These are phyloP conservation scores for Marisa cornuarietis DNA, from an alignment of 1,140 invertebrate species.

Conservation along the genomic window DNA sequence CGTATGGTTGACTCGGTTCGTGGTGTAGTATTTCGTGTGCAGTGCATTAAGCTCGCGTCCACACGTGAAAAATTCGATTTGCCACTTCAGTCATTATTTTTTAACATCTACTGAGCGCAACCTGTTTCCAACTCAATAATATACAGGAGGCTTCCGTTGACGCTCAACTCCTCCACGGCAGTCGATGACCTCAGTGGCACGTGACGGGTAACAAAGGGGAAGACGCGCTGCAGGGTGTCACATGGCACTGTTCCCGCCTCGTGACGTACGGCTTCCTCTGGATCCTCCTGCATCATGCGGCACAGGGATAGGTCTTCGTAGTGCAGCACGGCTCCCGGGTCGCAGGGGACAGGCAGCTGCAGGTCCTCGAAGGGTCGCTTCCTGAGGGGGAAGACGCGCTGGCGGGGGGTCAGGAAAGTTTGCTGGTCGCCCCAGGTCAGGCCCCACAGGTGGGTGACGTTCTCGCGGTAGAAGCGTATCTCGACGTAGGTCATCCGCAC, in stretches of 20 bases:
- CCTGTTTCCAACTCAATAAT: not conserved
- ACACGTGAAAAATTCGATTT: no score
- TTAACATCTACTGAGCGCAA: not conserved
- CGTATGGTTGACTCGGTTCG: no score
- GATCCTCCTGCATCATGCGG: conserved; percentile 3
- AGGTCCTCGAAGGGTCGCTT: conserved; percentile 1
- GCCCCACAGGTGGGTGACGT: conserved; percentile 18
- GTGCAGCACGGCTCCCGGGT: not conserved
- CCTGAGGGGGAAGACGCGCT: conserved; percentile 9
- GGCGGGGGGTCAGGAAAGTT: not conserved
- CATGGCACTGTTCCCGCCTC: conserved; percentile 4
- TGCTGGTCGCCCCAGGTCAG: conserved; percentile 1
- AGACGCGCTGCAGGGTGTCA: not conserved
- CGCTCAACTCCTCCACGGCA: conserved; percentile 6
- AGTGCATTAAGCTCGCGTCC: no score
- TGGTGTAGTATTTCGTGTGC: no score
- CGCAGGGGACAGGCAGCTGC: conserved; percentile 4
- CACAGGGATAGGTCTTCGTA: not conserved
- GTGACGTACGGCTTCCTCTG: not conserved
- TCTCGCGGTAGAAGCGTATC: conserved; percentile 17
- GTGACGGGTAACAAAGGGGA: conserved; percentile 14
- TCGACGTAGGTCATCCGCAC: conserved; percentile 5
- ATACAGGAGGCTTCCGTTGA: conserved; percentile 1
- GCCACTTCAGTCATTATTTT: no score
- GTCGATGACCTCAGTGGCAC: not conserved